A percentile compares a stretch with the other conserved stretches of the same genome.
Evolutionary conservation across 2,888 invertebrate genomes (phyloP).

Genomic region (Andrena praecox): DNA sequence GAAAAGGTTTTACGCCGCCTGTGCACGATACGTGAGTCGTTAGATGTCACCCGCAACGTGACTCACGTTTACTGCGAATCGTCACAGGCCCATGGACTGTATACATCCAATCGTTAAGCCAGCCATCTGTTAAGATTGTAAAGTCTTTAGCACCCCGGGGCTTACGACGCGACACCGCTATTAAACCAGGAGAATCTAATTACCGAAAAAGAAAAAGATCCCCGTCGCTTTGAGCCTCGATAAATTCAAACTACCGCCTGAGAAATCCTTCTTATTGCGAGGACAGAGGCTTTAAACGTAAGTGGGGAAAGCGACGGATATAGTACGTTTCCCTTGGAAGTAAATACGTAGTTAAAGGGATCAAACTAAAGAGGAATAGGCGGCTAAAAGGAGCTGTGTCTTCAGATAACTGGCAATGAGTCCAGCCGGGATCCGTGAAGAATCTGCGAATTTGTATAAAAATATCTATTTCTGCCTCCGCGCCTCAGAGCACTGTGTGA

Average conservation of each 20-base stretch:
- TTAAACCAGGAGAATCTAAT: slow-evolving; percentile 25
- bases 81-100: slow-evolving; percentile 13
- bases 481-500: background rate
- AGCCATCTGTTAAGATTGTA: slow-evolving; percentile 30
- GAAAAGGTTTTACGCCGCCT: slow-evolving; percentile 9
- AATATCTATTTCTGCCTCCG: background rate
- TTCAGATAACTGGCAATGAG: background rate
- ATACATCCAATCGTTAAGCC: slow-evolving; percentile 17
- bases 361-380: background rate
- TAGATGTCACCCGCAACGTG: slow-evolving; percentile 12
- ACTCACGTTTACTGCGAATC: slow-evolving; percentile 26
- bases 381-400: background rate
- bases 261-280: slow-evolving; percentile 20
- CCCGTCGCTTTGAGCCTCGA: slow-evolving; percentile 16
- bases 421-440: background rate
- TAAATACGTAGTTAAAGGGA: background rate
- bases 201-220: slow-evolving; percentile 11
- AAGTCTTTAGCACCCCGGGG: slow-evolving; percentile 16
- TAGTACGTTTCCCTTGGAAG: background rate
- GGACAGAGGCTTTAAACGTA: background rate
- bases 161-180: slow-evolving; percentile 5
- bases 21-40: slow-evolving; percentile 16
- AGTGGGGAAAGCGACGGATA: slow-evolving; percentile 6
- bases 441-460: background rate
- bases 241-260: slow-evolving; percentile 5